Conservation (phyloP, 2,797 vertebrate genomes). For the Pseudochirops cupreus region DNA sequence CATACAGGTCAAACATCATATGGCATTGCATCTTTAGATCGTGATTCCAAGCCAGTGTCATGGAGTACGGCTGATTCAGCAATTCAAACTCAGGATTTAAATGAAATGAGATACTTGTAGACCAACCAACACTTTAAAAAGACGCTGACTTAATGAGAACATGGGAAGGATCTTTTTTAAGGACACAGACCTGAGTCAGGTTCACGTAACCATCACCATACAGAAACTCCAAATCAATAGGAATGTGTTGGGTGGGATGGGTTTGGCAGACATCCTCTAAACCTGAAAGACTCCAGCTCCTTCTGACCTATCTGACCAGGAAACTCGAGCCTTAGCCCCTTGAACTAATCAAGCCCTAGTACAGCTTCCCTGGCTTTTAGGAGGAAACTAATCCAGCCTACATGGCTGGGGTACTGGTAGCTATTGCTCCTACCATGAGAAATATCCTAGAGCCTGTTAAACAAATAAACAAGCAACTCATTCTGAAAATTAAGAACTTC, state of each 20-base stretch:
- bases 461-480: not conserved
- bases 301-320: not conserved
- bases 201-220: not conserved
- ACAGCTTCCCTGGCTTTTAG: not conserved
- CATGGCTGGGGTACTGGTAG: not conserved
- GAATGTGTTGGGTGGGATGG: not conserved
- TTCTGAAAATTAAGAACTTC: not conserved
- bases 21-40: not conserved
- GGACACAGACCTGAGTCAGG: not conserved
- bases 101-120: not conserved
- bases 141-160: not conserved
- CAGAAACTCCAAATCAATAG: not conserved
- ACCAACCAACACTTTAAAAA: not conserved
- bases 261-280: not conserved
- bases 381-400: not conserved
- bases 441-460: not conserved
- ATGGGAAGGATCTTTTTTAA: not conserved
- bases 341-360: not conserved
- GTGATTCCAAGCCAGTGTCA: not conserved
- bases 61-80: not conserved
- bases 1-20: not conserved
- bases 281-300: not conserved
- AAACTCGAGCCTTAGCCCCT: not conserved
- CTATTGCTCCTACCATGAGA: not conserved
- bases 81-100: not conserved